Evolutionary conservation across 2,113 vertebrate species (phyloP), one percentile per base, ranked within the genome.

Genomic region (Herpetotheres cachinnans): DNA sequence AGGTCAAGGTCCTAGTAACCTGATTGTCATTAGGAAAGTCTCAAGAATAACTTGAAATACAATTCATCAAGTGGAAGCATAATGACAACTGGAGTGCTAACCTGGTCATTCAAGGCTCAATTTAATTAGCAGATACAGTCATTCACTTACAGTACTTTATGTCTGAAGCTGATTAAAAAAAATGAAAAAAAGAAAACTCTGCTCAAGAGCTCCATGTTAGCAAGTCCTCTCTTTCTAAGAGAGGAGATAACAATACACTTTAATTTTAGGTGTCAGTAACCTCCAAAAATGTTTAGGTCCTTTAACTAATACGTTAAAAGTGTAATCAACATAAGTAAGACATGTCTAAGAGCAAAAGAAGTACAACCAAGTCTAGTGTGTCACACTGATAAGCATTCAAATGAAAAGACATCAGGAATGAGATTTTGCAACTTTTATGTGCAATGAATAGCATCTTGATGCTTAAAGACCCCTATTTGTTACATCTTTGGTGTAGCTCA

Each of bases 11-110:
- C 78, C 83, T 71, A 67, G 24, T 73, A 91, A 97, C 66, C 54
- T 83, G 86, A 96, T 67, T 96, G 46, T 17, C 71, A 78, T 49
- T 50, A 94, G 14, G 38, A 69, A 82, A 80, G 52, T 42, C 83
- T 94, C 59, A 36, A 84, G 63, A 50, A 54, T 83, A 96, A 87
- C 49, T 38, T 40, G 13, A 92, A 95, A 93, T 65, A 81, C n/a
- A 40, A 67, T 85, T 95, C 90, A 93, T 97, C 94, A 95, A 90
- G 91, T 73, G 46, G 79, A 86, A 96, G 20, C 20, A 67, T 59
- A 86, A 89, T 87, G 95, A 96, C 88, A 98, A 92, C 62, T 93
- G 94, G 71, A 98, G 92, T 82, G 77, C 49, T 62, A 65, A 67
- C 94, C 70, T 92, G 77, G 93, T 91, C 94, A 82, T 82, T 92